Evolutionary conservation across 1,140 invertebrate species (phyloP).

Genomic region (Fopius arisanus): DNA sequence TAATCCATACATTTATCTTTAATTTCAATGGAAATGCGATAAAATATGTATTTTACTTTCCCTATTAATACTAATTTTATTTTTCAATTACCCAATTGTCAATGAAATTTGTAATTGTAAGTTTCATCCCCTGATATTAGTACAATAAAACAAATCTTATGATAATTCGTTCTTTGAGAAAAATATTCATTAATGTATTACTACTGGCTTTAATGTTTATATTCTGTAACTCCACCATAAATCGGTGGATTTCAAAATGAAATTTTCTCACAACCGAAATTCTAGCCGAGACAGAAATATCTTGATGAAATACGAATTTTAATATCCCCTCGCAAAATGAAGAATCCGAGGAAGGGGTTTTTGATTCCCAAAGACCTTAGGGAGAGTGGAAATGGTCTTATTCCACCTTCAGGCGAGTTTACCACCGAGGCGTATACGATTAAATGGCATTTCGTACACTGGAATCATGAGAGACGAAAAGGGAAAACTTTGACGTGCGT

Average conservation of each 20-base stretch:
- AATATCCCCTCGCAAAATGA: background rate
- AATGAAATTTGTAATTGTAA: too few species aligned
- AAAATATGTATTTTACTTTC: too few species aligned
- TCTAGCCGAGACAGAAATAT: background rate
- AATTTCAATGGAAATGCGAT: too few species aligned
- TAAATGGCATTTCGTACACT: constrained; percentile 23
- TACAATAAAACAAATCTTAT: too few species aligned
- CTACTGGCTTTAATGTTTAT: too few species aligned
- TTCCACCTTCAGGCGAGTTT: background rate
- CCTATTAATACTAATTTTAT: too few species aligned
- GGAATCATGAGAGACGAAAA: background rate
- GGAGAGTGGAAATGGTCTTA: background rate
- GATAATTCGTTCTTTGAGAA: too few species aligned
- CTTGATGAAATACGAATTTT: background rate
- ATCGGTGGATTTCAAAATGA: background rate
- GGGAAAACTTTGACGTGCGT: constrained; percentile 36
- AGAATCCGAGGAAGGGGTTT: background rate
- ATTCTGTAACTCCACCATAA: too few species aligned
- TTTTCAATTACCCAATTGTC: too few species aligned
- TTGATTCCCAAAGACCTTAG: constrained; percentile 29
- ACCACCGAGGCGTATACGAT: constrained; percentile 21
- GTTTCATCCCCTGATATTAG: too few species aligned
- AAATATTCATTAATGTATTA: too few species aligned
- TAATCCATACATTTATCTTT: too few species aligned
- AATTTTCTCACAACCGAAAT: background rate